Conservation (phyloP, 2,888 invertebrate species). For the Drosophila siamana region DNA sequence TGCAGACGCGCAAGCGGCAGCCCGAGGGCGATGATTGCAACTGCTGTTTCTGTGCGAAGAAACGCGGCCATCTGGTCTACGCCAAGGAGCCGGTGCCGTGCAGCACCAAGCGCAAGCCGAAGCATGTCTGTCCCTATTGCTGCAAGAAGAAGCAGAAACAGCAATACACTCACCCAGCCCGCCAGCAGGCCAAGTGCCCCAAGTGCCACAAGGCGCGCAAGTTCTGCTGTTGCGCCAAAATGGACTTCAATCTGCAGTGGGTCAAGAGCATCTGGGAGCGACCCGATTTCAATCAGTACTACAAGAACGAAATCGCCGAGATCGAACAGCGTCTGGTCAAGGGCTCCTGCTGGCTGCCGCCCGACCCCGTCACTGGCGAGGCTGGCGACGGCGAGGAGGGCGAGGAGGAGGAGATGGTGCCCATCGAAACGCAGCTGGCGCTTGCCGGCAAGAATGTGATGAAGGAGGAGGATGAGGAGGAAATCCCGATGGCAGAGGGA, state of each 20-base stretch:
- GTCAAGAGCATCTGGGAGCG: conserved; percentile 82
- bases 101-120: conserved; percentile 68
- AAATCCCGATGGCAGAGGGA: not conserved
- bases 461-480: not conserved
- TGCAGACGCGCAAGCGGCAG: conserved; percentile 75
- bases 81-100: conserved; percentile 70
- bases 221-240: conserved; percentile 77
- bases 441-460: conserved; percentile 57
- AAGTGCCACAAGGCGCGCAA: conserved; percentile 76
- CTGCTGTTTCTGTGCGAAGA: conserved; percentile 82
- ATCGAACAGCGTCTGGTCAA: conserved; percentile 70
- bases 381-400: conserved; percentile 41
- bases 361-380: conserved; percentile 48
- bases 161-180: conserved; percentile 64
- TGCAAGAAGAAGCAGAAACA: conserved; percentile 72
- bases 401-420: conserved; percentile 39
- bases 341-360: conserved; percentile 71
- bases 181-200: conserved; percentile 72
- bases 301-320: conserved; percentile 76
- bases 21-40: conserved; percentile 80
- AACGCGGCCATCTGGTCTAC: conserved; percentile 77
- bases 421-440: conserved; percentile 52
- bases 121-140: conserved; percentile 73
- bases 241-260: conserved; percentile 81
- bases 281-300: conserved; percentile 81